Evolutionary conservation across 2,888 invertebrate genomes (phyloP), one percentile per base, ranked within the genome.

Genomic region (Athrips mouffetella): DNA sequence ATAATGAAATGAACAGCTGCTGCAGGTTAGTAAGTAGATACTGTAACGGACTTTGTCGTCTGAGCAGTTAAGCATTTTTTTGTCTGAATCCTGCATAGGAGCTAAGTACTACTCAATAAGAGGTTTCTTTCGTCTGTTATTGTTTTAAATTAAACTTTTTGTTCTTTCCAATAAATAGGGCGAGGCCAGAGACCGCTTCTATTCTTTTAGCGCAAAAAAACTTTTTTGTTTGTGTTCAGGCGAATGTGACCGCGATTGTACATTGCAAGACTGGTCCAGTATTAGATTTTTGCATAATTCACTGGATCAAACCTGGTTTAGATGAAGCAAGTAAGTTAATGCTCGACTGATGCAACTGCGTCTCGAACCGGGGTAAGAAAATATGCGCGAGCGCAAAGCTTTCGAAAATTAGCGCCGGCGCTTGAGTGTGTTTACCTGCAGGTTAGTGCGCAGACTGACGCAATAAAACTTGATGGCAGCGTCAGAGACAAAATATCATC

Each of bases 311-410:
- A 39, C 31, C 42, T 18, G 21, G 42, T 33, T 16, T 50, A 42
- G 37, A 50, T 53, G 8, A 37, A 37, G 21, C 37, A 23, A 31
- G 49, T 29, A 18, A 20, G 48, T 21, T 11, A n/a, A 5, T 47
- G 40, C 49, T 47, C 48, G 51, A 50, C 67, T 70, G 72, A 72
- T 57, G 73, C 66, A 73, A 72, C 63, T 55, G 53, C 46, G 51
- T 49, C 21, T 45, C 50, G 40, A 31, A 50, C 48, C 52, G 53
- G 47, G 46, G 53, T 64, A 60, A 65, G 69, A 62, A 63, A 61
- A 55, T n/a, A 11, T 37, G 21, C 54, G 42, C 41, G 48, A 50
- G 50, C 48, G 52, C 49, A 47, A 48, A 55, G 55, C 58, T 59
- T 55, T 59, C 56, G 50, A 50, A 52, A 55, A 53, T 50, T 51